These are phyloP conservation scores for Dasyprocta punctata DNA, from an alignment of 2,113 vertebrate species.

Conservation along the genomic window DNA sequence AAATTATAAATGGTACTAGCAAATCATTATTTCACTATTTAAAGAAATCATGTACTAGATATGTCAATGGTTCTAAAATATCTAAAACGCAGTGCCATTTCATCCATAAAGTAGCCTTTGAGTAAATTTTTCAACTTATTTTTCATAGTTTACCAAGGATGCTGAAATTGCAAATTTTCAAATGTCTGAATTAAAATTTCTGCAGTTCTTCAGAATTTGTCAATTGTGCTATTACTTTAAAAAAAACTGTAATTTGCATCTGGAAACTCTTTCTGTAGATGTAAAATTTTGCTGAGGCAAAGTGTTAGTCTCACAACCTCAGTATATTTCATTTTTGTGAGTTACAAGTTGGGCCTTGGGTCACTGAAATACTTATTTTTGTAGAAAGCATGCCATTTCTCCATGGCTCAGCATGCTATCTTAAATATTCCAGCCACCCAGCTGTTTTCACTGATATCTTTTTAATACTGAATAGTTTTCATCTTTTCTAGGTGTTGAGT, in stretches of 20 bases:
- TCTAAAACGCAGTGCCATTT: not conserved
- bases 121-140: not conserved
- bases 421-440: not conserved
- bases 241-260: not conserved
- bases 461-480: not conserved
- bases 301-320: not conserved
- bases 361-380: not conserved
- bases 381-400: not conserved
- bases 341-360: not conserved
- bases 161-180: not conserved
- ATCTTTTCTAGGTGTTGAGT: not conserved
- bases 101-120: not conserved
- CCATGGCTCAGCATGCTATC: not conserved
- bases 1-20: not conserved
- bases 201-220: not conserved
- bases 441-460: not conserved
- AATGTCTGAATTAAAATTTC: not conserved
- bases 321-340: constrained; percentile 8
- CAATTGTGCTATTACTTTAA: not conserved
- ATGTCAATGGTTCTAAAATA: not conserved
- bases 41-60: not conserved
- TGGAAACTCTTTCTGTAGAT: not conserved
- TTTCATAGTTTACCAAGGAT: not conserved
- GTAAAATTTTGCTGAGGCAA: constrained; percentile 25
- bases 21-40: not conserved